Conservation (phyloP, 2,888 invertebrate species). For the Gryllus longicercus region DNA sequence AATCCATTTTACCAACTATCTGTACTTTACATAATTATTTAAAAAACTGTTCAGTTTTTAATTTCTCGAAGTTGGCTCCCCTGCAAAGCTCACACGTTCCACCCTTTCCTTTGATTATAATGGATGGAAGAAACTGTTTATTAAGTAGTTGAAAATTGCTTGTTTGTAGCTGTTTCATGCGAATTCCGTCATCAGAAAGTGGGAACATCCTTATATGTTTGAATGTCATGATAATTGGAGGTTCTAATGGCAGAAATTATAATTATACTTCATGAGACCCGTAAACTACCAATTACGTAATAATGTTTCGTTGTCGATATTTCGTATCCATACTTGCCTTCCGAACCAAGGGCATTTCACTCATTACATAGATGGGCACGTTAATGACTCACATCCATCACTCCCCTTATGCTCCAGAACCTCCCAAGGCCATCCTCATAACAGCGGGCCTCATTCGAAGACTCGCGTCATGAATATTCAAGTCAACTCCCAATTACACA, state of each 20-base stretch:
- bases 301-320: not conserved
- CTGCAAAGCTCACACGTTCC: not conserved
- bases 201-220: not conserved
- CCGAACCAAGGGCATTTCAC: not conserved
- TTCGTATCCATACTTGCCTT: not conserved
- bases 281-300: not conserved
- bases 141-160: not conserved
- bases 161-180: constrained; percentile 17
- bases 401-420: not conserved
- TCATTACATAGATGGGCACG: not conserved
- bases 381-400: not conserved
- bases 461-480: not conserved
- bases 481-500: not conserved
- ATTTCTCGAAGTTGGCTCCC: not conserved
- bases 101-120: not conserved
- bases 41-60: not conserved
- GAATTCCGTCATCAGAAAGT: not conserved
- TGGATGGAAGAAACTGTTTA: not conserved
- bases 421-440: not conserved
- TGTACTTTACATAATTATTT: not conserved
- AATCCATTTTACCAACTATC: too few relatives aligned
- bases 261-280: not conserved
- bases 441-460: not conserved
- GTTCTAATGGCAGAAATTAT: not conserved
- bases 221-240: not conserved